These are phyloP conservation scores for Rhopilema esculentum DNA, from an alignment of 30 jellyfish, hydroid and myxozoan genomes.

Conservation along the genomic window DNA sequence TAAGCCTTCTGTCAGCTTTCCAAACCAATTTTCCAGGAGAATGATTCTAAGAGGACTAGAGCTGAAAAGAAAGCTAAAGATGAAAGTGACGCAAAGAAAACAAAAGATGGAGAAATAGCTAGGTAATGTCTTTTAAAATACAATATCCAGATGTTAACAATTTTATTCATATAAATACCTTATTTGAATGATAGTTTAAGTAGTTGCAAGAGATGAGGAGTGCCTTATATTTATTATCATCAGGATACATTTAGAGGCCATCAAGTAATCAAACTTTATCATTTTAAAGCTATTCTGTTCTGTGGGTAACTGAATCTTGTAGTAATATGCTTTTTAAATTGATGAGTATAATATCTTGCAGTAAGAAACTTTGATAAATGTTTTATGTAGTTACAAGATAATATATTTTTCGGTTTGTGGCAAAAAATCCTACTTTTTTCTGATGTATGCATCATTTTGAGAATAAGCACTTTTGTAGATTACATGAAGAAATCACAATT, in stretches of 20 bases:
- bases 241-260: too few relatives aligned
- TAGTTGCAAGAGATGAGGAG: background rate
- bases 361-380: too few relatives aligned
- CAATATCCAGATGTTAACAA: background rate
- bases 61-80: constrained; percentile 95
- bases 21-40: constrained; percentile 66
- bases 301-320: too few relatives aligned
- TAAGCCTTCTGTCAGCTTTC: background rate
- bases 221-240: too few relatives aligned
- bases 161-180: background rate
- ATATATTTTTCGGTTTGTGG: too few relatives aligned
- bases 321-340: background rate
- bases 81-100: constrained; percentile 87
- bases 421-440: too few relatives aligned
- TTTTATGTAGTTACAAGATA: too few relatives aligned
- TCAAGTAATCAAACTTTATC: too few relatives aligned
- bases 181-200: background rate
- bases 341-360: background rate
- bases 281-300: too few relatives aligned
- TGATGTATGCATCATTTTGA: too few relatives aligned
- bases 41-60: constrained; percentile 96
- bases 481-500: constrained; percentile 76
- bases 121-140: constrained; percentile 50
- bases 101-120: constrained; percentile 83
- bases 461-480: constrained; percentile 37